These are phyloP conservation scores for Drosophila robusta DNA, from an alignment of 2,888 invertebrate genomes.

Conservation along the genomic window DNA sequence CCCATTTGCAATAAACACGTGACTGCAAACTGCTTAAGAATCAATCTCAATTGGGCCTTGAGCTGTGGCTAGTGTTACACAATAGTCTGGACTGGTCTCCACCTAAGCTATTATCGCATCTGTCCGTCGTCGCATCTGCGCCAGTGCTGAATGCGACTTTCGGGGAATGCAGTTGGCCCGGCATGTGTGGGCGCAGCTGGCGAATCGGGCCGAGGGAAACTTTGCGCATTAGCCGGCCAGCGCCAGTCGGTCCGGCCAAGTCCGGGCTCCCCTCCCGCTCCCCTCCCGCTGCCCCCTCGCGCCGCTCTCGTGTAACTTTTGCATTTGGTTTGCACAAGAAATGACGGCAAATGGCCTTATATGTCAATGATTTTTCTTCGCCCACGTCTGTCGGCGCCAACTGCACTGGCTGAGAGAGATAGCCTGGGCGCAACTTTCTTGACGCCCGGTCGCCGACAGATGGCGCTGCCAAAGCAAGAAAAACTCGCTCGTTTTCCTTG, in stretches of 20 bases:
- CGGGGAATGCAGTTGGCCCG: constrained; percentile 38
- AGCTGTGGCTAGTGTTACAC: too few species aligned
- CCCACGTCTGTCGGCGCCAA: constrained; percentile 69
- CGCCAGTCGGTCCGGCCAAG: constrained; percentile 77
- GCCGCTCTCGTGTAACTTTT: constrained; percentile 52
- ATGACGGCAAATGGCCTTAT: constrained; percentile 71
- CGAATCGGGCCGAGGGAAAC: constrained; percentile 63
- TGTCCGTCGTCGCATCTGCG: constrained; percentile 20
- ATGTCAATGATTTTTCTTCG: constrained; percentile 71
- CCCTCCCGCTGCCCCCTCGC: neutral
- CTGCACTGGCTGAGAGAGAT: constrained; percentile 51
- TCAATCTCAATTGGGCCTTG: too few species aligned
- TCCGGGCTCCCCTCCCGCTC: constrained; percentile 15
- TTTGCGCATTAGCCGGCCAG: constrained; percentile 74
- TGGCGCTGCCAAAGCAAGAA: constrained; percentile 43
- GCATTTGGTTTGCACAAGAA: constrained; percentile 68
- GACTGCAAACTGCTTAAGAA: too few species aligned
- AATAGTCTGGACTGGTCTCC: too few species aligned
- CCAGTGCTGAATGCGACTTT: constrained; percentile 39
- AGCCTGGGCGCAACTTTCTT: constrained; percentile 22
- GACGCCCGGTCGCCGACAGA: constrained; percentile 52
- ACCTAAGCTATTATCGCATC: neutral
- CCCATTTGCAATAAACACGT: too few species aligned
- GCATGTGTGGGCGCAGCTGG: constrained; percentile 55
- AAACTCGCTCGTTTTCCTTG: constrained; percentile 26